phyloP scores from a whole-genome alignment of 2,113 vertebrate genomes.

The Psephotus haematonotus region DNA sequence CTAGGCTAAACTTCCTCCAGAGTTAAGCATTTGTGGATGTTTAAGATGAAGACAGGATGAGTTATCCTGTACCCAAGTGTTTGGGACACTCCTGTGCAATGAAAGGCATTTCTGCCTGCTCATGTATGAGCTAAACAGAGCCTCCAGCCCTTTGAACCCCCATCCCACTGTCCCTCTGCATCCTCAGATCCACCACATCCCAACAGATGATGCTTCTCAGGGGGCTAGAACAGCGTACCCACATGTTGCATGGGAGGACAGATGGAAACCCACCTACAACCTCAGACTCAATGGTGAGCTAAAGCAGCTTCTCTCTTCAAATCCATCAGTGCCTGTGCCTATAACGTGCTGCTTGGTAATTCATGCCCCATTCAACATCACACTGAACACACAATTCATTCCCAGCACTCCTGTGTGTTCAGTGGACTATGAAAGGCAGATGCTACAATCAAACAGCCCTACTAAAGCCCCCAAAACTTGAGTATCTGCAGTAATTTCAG shows the following conservation, averaged over 20 bases:
- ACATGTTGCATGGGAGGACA: background rate
- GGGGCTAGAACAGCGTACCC: background rate
- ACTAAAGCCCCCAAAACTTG: background rate
- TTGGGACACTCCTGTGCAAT: accelerated
- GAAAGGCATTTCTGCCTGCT: background rate
- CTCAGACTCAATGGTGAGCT: background rate
- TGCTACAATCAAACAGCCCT: background rate
- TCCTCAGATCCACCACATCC: background rate
- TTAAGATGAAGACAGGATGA: background rate
- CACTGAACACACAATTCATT: accelerated
- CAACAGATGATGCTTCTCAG: background rate
- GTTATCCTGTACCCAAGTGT: background rate
- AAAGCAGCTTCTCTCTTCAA: background rate
- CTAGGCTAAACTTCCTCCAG: background rate
- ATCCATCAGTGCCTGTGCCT: background rate
- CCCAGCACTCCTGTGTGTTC: background rate
- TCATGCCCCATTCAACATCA: background rate
- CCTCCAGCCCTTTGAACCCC: background rate
- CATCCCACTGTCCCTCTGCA: background rate
- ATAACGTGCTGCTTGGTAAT: background rate
- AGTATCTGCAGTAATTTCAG: background rate
- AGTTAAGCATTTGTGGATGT: background rate
- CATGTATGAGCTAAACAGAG: background rate
- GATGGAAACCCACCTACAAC: background rate
- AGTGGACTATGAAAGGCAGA: background rate